These are phyloP conservation scores for Quadriops clusia DNA, from an alignment of 2,888 invertebrate species.

Conservation along the genomic window DNA sequence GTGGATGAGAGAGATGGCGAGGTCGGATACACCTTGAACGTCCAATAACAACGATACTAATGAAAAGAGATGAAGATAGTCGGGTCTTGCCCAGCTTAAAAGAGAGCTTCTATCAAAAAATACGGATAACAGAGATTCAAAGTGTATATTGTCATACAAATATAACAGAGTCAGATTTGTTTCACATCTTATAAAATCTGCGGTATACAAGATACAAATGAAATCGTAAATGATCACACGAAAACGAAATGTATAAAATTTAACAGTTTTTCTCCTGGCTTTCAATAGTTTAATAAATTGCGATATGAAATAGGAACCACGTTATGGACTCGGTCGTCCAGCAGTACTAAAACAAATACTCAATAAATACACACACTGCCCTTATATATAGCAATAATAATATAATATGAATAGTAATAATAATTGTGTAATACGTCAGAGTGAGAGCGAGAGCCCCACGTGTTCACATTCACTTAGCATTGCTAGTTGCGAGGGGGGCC, in stretches of 20 bases:
- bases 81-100: no score
- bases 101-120: no score
- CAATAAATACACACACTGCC: constrained; percentile 35
- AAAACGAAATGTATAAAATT: constrained; percentile 21
- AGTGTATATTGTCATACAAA: constrained; percentile 7
- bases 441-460: constrained; percentile 29
- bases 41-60: no score
- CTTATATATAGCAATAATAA: constrained; percentile 27
- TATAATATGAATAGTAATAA: constrained; percentile 40
- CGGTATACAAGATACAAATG: constrained; percentile 19
- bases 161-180: constrained; percentile 12
- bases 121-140: no score
- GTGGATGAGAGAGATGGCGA: constrained; percentile 27
- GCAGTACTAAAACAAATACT: constrained; percentile 25
- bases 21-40: constrained; percentile 9
- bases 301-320: constrained; percentile 40
- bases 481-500: no score
- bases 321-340: constrained; percentile 30
- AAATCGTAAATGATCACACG: no score
- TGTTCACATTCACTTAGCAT: constrained; percentile 38
- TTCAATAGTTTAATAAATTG: constrained; percentile 25
- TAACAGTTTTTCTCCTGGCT: constrained; percentile 6
- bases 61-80: no score
- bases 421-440: constrained; percentile 40
- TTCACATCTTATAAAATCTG: constrained; percentile 20